A percentile compares a stretch with the other conserved stretches of the same genome.
Conservation (phyloP, 2,113 vertebrate genomes). For the Oenanthe oenanthe region DNA sequence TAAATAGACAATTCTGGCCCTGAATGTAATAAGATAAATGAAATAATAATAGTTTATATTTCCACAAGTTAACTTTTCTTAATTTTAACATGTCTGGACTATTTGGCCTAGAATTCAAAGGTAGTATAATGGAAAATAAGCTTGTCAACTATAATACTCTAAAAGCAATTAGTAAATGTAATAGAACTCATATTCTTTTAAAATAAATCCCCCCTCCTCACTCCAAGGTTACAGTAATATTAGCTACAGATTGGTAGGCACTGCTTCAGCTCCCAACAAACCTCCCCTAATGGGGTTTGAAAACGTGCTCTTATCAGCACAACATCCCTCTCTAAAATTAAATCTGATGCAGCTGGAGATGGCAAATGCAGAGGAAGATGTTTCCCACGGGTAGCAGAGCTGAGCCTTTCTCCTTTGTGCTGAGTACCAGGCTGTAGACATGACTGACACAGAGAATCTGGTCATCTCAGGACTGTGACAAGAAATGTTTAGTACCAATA, state of each 20-base stretch:
- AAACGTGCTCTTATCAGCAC: neutral
- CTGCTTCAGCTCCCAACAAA: neutral
- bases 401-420: neutral
- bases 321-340: neutral
- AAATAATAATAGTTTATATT: neutral
- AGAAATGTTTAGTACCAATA: neutral
- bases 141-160: neutral
- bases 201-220: neutral
- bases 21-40: neutral
- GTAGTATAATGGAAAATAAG: neutral
- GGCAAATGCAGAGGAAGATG: constrained; percentile 7
- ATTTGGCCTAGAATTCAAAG: neutral
- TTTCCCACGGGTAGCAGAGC: neutral
- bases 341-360: constrained; percentile 41
- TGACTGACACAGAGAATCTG: neutral
- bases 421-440: neutral
- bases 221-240: neutral
- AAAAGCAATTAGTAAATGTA: neutral
- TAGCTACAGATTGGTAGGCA: neutral
- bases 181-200: neutral
- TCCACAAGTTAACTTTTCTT: neutral
- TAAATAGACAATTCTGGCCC: neutral
- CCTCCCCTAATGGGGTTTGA: neutral
- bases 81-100: neutral
- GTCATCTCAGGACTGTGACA: neutral